These are phyloP conservation scores for Thinocorus orbignyianus DNA, from an alignment of 2,113 vertebrate genomes.

Conservation along the genomic window DNA sequence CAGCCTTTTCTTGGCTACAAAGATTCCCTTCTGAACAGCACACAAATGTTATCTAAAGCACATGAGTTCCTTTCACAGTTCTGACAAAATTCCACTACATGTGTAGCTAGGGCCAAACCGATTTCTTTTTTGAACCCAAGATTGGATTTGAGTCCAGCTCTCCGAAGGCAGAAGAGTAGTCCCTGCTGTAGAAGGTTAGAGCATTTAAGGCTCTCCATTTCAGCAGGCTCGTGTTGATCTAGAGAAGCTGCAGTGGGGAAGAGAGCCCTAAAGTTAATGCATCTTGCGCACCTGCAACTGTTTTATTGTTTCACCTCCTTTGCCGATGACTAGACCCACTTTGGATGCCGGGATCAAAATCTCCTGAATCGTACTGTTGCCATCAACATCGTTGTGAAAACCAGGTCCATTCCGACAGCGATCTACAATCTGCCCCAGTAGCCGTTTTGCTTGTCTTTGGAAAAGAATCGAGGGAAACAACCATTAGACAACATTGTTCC, in stretches of 20 bases:
- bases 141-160: conserved; percentile 20
- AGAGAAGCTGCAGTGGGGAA: conserved; percentile 45
- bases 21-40: conserved; percentile 3
- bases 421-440: conserved; percentile 96
- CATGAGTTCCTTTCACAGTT: neutral
- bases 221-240: conserved; percentile 12
- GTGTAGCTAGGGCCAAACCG: neutral
- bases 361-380: conserved; percentile 92
- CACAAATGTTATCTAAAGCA: conserved; percentile 1
- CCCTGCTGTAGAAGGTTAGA: conserved; percentile 54
- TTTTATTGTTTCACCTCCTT: conserved; percentile 98
- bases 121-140: neutral
- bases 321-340: conserved; percentile 98
- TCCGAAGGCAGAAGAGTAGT: conserved; percentile 39
- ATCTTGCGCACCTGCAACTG: conserved; percentile 88
- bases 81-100: neutral
- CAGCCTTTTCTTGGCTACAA: neutral
- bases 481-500: conserved; percentile 36
- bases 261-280: conserved; percentile 40
- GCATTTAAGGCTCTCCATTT: conserved; percentile 39
- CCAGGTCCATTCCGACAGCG: conserved; percentile 96
- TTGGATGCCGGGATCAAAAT: conserved; percentile 96
- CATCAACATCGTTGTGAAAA: conserved; percentile 90
- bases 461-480: conserved; percentile 66
- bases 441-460: conserved; percentile 92